phyloP scores from a whole-genome alignment of 2,113 vertebrate genomes.

The Melanocharis versteri region DNA sequence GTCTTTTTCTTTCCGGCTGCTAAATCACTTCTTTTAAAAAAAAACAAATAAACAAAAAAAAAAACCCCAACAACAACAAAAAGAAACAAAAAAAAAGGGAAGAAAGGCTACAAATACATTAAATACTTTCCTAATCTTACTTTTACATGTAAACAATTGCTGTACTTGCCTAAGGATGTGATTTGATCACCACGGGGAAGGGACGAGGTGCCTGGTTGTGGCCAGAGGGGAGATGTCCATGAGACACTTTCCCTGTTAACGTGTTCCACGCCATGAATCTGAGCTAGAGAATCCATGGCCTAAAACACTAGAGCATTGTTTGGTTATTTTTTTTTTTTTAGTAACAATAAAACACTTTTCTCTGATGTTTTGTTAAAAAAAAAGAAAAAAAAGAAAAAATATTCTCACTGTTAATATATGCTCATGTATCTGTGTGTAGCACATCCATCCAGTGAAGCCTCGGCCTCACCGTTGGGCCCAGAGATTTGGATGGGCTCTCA shows the following conservation, averaged over 20 bases:
- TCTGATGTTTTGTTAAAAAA: slow-evolving; percentile 50
- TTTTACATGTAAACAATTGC: slow-evolving; percentile 41
- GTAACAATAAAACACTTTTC: slow-evolving; percentile 60
- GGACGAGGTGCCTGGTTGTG: slow-evolving; percentile 10
- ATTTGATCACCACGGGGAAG: background rate
- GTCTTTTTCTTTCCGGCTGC: slow-evolving; percentile 23
- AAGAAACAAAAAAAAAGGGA: background rate
- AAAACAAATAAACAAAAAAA: no score
- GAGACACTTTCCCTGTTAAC: background rate
- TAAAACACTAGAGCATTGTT: slow-evolving; percentile 46
- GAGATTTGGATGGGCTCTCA: background rate
- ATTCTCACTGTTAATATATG: background rate
- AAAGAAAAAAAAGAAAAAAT: background rate
- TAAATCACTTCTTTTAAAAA: background rate
- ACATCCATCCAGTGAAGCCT: background rate
- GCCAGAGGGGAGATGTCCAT: background rate
- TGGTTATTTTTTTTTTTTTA: background rate
- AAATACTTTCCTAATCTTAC: slow-evolving; percentile 30
- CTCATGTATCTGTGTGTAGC: background rate
- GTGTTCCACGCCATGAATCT: background rate
- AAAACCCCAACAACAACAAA: no score
- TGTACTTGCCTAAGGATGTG: slow-evolving; percentile 39
- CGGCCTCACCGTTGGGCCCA: fast-evolving
- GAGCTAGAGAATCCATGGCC: slow-evolving; percentile 33
- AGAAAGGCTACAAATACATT: background rate